Evolutionary conservation across 2,888 invertebrate species (phyloP).

Genomic region (Rotaria sp.): DNA sequence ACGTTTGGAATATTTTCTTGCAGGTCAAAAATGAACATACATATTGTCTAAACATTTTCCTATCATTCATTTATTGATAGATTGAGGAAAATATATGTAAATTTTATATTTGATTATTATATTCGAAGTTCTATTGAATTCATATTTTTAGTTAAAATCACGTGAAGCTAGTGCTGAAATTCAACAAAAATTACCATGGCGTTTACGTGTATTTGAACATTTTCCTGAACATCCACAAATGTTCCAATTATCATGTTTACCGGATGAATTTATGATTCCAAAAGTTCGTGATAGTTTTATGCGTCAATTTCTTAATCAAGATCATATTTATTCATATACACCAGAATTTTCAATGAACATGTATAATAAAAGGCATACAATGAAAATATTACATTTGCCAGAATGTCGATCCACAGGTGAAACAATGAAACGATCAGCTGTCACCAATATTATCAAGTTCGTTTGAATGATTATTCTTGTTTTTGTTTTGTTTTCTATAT

Average conservation of each 20-base stretch:
- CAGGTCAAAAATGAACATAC: too few species aligned
- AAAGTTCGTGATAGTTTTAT: slow-evolving; percentile 92
- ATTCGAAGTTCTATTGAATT: too few species aligned
- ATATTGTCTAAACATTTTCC: too few species aligned
- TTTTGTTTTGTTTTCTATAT: too few species aligned
- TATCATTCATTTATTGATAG: too few species aligned
- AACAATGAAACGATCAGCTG: slow-evolving; percentile 21
- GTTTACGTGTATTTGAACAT: slow-evolving; percentile 89
- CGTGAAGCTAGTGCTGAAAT: slow-evolving; percentile 96
- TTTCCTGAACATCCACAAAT: slow-evolving; percentile 97
- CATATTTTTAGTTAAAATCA: slow-evolving; percentile 78
- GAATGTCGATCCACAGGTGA: slow-evolving; percentile 8
- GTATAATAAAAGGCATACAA: not conserved
- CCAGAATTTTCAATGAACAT: not conserved
- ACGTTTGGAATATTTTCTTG: too few species aligned
- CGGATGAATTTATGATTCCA: slow-evolving; percentile 64
- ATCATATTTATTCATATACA: slow-evolving; percentile 47
- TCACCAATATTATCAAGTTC: slow-evolving; percentile 1
- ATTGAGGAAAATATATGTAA: too few species aligned
- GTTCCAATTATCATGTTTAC: slow-evolving; percentile 78
- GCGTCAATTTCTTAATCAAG: slow-evolving; percentile 87
- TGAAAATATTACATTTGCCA: not conserved
- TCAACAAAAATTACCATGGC: slow-evolving; percentile 84
- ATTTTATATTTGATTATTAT: too few species aligned
- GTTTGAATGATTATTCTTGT: too few species aligned